Evolutionary conservation across 2,797 vertebrate species (phyloP).

Genomic region (Bovichtus variegatus): DNA sequence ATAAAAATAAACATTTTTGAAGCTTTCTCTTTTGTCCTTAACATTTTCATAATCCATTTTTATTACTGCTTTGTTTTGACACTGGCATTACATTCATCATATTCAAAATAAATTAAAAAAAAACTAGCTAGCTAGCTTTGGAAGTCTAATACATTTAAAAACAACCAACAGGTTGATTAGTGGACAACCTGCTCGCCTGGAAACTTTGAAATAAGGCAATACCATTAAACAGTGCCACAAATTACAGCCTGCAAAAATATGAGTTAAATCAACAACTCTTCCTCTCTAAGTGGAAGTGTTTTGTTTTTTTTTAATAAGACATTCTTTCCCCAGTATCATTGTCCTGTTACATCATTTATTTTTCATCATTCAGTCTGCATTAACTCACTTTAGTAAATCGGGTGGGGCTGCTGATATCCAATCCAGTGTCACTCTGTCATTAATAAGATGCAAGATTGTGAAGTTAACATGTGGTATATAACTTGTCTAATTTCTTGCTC

Average conservation of each 20-base stretch:
- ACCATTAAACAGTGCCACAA: not conserved
- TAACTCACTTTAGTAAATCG: slow-evolving; percentile 17
- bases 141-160: too few relatives aligned
- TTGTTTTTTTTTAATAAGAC: not conserved
- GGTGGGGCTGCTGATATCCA: slow-evolving; percentile 39
- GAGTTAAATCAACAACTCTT: not conserved
- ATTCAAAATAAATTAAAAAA: not conserved
- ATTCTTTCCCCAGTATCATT: not conserved
- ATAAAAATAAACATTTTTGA: too few relatives aligned
- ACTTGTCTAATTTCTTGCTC: not conserved
- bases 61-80: too few relatives aligned
- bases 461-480: slow-evolving; percentile 56
- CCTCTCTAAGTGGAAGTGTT: not conserved
- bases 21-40: too few relatives aligned
- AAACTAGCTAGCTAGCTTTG: too few relatives aligned
- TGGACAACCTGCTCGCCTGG: too few relatives aligned
- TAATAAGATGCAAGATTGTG: slow-evolving; percentile 39
- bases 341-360: not conserved
- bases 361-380: slow-evolving; percentile 4
- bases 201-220: not conserved
- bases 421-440: slow-evolving; percentile 21
- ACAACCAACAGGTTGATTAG: too few relatives aligned
- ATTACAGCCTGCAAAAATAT: not conserved
- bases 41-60: too few relatives aligned
- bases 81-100: not conserved